Conservation (phyloP, 1,140 invertebrate species). For the Harpegnathos saltator region DNA sequence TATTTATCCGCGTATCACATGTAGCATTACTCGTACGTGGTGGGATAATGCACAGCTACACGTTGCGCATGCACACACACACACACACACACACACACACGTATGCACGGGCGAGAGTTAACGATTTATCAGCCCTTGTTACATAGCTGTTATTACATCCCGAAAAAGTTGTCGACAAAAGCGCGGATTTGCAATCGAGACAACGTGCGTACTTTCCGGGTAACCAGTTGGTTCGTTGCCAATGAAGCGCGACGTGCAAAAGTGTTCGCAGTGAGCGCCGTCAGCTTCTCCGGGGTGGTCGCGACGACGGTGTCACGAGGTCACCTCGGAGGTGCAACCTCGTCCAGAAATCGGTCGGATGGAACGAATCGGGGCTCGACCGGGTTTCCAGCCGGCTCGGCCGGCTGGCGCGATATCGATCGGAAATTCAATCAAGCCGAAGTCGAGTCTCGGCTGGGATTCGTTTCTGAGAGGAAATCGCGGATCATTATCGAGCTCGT, state of each 20-base stretch:
- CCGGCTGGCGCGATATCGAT: conserved; percentile 40
- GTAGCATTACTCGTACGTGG: no score
- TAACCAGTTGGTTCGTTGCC: background rate
- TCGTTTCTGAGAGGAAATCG: conserved; percentile 47
- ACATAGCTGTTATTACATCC: no score
- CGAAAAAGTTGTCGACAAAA: no score
- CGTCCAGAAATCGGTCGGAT: conserved; percentile 7
- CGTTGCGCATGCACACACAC: no score
- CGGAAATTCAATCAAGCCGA: conserved; percentile 68
- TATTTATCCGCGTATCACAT: no score
- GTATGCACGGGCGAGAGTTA: no score
- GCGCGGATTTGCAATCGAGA: no score
- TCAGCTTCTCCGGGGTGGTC: conserved; percentile 13
- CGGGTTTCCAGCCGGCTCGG: background rate
- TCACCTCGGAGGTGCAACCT: conserved; percentile 28
- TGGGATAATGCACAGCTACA: no score
- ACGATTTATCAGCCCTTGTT: no score
- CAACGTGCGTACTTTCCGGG: no score
- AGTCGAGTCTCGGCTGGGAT: conserved; percentile 51
- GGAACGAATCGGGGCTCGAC: conserved; percentile 18
- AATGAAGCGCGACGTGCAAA: background rate
- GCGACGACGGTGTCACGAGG: background rate
- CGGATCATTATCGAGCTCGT: conserved; percentile 62
- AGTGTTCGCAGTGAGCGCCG: no score
- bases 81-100: no score